These are phyloP conservation scores for Panopea generosa DNA, from an alignment of 2,888 invertebrate species.

Conservation along the genomic window DNA sequence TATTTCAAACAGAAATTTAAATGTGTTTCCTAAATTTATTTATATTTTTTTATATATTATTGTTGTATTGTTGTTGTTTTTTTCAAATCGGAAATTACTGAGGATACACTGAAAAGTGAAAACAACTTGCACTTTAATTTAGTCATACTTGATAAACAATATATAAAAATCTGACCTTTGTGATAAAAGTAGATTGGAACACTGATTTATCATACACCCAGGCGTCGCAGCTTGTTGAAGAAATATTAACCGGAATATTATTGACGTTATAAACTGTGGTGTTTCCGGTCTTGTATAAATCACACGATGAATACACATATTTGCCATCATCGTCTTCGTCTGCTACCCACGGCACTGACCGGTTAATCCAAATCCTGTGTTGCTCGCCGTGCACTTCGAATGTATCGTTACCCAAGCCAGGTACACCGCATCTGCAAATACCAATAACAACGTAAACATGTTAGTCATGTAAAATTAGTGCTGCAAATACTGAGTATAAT, in stretches of 20 bases:
- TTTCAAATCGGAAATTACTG: too few relatives aligned
- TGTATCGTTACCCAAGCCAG: constrained; percentile 55
- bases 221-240: constrained; percentile 37
- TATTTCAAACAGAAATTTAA: too few relatives aligned
- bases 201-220: constrained; percentile 68
- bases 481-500: too few relatives aligned
- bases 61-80: too few relatives aligned
- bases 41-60: too few relatives aligned
- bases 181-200: constrained; percentile 62
- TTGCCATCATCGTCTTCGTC: constrained; percentile 29
- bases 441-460: too few relatives aligned
- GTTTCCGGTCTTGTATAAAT: constrained; percentile 37
- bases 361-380: constrained; percentile 54
- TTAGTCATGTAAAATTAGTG: too few relatives aligned
- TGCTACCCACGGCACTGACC: constrained; percentile 55
- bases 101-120: too few relatives aligned
- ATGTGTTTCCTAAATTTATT: too few relatives aligned
- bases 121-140: too few relatives aligned
- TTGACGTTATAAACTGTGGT: constrained; percentile 24
- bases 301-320: constrained; percentile 36
- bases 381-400: constrained; percentile 46
- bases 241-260: constrained; percentile 30
- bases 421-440: constrained; percentile 54
- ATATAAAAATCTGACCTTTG: too few relatives aligned
- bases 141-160: too few relatives aligned